Evolutionary conservation across 2,113 vertebrate genomes (phyloP).

Genomic region (Oreotragus oreotragus): DNA sequence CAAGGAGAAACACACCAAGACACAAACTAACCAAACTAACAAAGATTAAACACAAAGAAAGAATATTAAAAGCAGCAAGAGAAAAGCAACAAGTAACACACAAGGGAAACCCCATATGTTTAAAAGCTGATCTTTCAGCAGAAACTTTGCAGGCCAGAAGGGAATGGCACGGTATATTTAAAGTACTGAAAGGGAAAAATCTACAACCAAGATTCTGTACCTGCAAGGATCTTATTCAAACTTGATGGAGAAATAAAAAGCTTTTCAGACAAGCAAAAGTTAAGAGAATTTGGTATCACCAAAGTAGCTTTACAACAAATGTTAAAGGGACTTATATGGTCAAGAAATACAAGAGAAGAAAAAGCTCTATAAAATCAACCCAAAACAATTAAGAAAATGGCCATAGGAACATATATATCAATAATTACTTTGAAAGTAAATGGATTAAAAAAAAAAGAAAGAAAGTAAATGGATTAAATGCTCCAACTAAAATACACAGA

Average conservation of each 20-base stretch:
- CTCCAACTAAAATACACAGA: background rate
- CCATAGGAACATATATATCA: background rate
- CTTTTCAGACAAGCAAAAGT: background rate
- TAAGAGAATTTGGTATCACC: background rate
- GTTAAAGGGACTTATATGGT: background rate
- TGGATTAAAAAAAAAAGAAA: too few relatives aligned
- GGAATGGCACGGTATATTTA: background rate
- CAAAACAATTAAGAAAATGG: background rate
- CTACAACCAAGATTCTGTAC: background rate
- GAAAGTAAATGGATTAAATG: background rate
- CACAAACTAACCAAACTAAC: background rate
- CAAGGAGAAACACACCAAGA: background rate
- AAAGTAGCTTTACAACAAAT: background rate
- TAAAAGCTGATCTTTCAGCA: background rate
- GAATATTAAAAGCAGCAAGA: background rate
- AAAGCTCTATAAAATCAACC: background rate
- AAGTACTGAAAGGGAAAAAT: background rate
- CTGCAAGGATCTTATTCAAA: background rate
- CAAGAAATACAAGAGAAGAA: background rate
- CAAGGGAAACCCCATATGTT: background rate
- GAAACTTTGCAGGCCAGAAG: background rate
- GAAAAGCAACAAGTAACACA: background rate
- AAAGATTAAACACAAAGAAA: background rate
- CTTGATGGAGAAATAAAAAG: background rate
- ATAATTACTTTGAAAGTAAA: background rate